Evolutionary conservation across 2,113 vertebrate genomes (phyloP), one percentile per base, ranked within the genome.

Genomic region (Tapirus terrestris): DNA sequence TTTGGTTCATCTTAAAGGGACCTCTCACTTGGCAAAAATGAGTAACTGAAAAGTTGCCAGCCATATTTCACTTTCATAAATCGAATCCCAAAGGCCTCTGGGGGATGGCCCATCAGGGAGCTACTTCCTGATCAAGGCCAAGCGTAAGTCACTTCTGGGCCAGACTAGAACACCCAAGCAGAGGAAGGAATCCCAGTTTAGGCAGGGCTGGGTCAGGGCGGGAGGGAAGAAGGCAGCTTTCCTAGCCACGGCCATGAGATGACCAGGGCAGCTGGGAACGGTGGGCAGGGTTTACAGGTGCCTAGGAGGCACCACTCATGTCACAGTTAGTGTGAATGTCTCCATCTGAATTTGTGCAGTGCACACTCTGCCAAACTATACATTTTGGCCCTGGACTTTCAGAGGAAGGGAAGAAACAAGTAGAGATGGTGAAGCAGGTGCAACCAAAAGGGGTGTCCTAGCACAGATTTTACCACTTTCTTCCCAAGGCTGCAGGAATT

Each of bases 91-190:
- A 76, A 58, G 33, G 61, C 33, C 79, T 94, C 76, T 81, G 11
- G 17, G 70, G 84, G 21, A 33, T 68, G 77, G 77, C 17, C 70
- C 77, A 48, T 60, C 51, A 65, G 86, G 56, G 73, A 96, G 73
- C 56, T 53, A 88, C 11, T 96, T 96, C 33, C 72, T 48, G 61
- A 53, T 60, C 93, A 89, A 91, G 70, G 82, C 73, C 86, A 93
- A 90, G 60, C 75, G 25, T 86, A 75, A 89, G 76, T 80, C 43
- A 36, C 31, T 89, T 96, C 56, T 87, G 94, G 60, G 68, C 39
- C 83, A 93, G 82, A 80, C 39, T 79, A 95, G 86, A 97, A 96
- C 67, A 95, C 89, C 75, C 92, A 91, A 84, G 90, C 73, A 61
- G 87, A 96, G 87, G 53, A 91, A 94, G 25, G 39, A 86, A 67